Base-by-base conservation (phyloP, 2,113 vertebrate genomes). In the Zosterops japonicus region DNA sequence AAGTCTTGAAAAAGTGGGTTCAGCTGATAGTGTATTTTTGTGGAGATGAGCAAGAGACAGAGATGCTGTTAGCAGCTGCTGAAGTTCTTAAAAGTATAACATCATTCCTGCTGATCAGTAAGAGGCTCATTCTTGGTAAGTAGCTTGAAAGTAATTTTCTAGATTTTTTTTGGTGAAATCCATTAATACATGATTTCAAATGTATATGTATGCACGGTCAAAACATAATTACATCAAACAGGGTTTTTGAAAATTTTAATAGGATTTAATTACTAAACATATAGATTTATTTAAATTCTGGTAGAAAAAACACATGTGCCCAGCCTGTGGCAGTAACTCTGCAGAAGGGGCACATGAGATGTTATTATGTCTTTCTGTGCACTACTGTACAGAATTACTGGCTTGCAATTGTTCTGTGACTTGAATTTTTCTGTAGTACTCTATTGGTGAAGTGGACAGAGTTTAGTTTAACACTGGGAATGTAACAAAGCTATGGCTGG, bases 51-150 rank as follows among this genome's bases (percentile, higher is more conserved):
- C 98, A 98, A 87, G 98, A 99, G 65, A 97, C 76, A 33, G 98
- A 99, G 95, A 97, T 99, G 88, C 98, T 98, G 93, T 96, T 99
- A 96, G 98, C 97, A 29, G 98, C 98, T 17, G 98, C 99, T 27
- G 97, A 98, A 79, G 97, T 99, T 87, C 97, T 99, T 91, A 98
- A 98, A 77, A 97, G 87, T 67, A 81, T 97, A 44, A 88, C 98
- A 4, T 94, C 98, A 1, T 69, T 97, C 42, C 94, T 99, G 89
- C 97, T 99, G 89, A 98, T 97, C 79, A 97, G 70, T 85, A 95
- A 93, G 74, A 76, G 68, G 35, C 93, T 97, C 79, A 13, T 98
- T 89, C 98, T 99, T 60, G 99, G 99, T 99, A 93, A 98, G 98
- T 98, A 79, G 39, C 33, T 46, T 31, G 25, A 33, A 42, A 15